Base-by-base conservation (phyloP, 2,888 invertebrate genomes). In the Pyrochroa serraticornis region DNA sequence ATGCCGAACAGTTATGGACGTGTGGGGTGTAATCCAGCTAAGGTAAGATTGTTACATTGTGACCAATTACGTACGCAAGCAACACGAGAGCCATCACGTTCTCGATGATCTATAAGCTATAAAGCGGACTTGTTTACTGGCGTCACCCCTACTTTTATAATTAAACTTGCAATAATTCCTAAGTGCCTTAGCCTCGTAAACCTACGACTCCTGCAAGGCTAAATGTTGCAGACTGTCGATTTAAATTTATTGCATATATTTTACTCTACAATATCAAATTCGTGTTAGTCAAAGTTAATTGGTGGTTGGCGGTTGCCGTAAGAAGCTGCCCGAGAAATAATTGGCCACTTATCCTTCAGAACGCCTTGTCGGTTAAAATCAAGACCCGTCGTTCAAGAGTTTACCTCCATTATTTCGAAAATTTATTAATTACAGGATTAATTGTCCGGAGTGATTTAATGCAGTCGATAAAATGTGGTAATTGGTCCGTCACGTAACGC, bases 101-200 rank as follows among this genome's bases (percentile, higher is more conserved):
- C 58, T 63, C 69, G 67, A 70, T 71, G 72, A 71, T 72, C 70
- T 70, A 72, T 70, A 68, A 67, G 70, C 68, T 61, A 69, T 72
- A 70, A 72, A 71, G 62, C 54, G 52, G 65, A 68, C 67, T 66
- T 70, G 70, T 71, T 71, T 72, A 72, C 67, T 68, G 68, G 68
- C 71, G 65, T 69, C 70, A 70, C 71, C 70, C 71, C 69, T 68
- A 69, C 68, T 69, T 71, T 69, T 70, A 67, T 71, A 72, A 72
- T 72, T 71, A 70, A 72, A 70, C 67, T 69, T 67, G 71, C 67
- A 69, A 69, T 72, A 70, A 71, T 72, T 64, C 64, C 63, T 64
- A 70, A 67, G 69, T 66, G 66, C 67, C 66, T 68, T 65, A 63
- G 60, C 66, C 62, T 69, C 69, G 53, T 69, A 69, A 69, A 69